Evolutionary conservation across 2,797 vertebrate genomes (phyloP).

Genomic region (Nannoperca obscura): DNA sequence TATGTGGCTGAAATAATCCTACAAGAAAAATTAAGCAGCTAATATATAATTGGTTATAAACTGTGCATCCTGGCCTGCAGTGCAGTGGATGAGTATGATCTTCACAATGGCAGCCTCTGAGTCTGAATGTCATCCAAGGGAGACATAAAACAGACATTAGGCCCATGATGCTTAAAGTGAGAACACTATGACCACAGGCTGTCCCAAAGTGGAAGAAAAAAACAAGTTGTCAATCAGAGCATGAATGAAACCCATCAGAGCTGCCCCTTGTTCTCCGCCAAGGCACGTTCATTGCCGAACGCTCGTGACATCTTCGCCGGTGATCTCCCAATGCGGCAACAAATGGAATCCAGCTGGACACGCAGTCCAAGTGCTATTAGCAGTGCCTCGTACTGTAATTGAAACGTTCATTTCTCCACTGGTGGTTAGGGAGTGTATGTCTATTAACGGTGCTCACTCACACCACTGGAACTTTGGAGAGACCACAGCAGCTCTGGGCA

Average conservation of each 20-base stretch:
- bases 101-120: constrained; percentile 39
- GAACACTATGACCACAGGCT: constrained; percentile 59
- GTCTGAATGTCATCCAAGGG: constrained; percentile 32
- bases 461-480: constrained; percentile 61
- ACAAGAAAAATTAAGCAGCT: constrained; percentile 27
- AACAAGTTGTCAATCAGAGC: constrained; percentile 70
- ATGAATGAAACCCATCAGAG: constrained; percentile 62
- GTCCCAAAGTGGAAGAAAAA: constrained; percentile 58
- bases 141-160: constrained; percentile 59
- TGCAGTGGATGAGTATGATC: constrained; percentile 31
- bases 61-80: constrained; percentile 64
- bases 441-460: constrained; percentile 65
- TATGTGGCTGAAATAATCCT: constrained; percentile 18
- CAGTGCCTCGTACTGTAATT: constrained; percentile 70
- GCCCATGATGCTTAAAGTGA: constrained; percentile 48
- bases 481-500: constrained; percentile 59
- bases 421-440: constrained; percentile 63
- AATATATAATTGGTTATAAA: constrained; percentile 26
- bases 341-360: constrained; percentile 84
- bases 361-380: constrained; percentile 70
- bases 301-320: constrained; percentile 70
- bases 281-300: constrained; percentile 74
- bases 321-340: constrained; percentile 64
- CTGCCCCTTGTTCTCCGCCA: constrained; percentile 67
- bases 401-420: constrained; percentile 68